Percentiles rank a stretch among this genome's conserved stretches.
phyloP scores from a whole-genome alignment of 2,888 invertebrate species.

The Drosophila anomalata region DNA sequence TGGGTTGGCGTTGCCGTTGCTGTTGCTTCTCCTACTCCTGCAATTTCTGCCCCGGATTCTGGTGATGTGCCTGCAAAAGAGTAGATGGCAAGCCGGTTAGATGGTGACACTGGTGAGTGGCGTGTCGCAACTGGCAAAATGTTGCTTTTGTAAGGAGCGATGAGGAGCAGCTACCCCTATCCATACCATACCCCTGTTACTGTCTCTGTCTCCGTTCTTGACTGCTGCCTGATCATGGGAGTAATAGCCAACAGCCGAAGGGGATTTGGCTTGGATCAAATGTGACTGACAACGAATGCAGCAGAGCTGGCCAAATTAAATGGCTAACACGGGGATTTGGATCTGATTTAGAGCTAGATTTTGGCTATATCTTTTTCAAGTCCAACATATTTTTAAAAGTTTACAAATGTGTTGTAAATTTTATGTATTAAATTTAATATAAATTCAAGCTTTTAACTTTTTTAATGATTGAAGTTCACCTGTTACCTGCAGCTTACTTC shows the following conservation, averaged over 20 bases:
- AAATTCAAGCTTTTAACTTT: too few species aligned
- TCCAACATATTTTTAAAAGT: not conserved
- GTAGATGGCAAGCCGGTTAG: slow-evolving; percentile 43
- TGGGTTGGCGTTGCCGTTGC: slow-evolving; percentile 41
- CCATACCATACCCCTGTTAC: slow-evolving; percentile 2
- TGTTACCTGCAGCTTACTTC: too few species aligned
- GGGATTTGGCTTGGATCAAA: slow-evolving; percentile 36
- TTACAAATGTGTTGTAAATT: not conserved
- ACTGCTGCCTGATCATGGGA: slow-evolving; percentile 20
- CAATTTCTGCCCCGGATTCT: slow-evolving; percentile 28
- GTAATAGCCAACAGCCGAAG: slow-evolving; percentile 39
- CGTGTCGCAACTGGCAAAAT: slow-evolving; percentile 72
- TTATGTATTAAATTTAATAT: too few species aligned
- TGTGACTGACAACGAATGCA: slow-evolving; percentile 24
- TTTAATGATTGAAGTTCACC: too few species aligned
- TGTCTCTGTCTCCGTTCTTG: slow-evolving; percentile 1
- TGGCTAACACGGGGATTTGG: slow-evolving; percentile 11
- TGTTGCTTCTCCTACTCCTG: slow-evolving; percentile 27
- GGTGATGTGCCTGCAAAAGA: slow-evolving; percentile 61
- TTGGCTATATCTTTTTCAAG: slow-evolving; percentile 1
- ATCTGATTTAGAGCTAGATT: slow-evolving; percentile 9
- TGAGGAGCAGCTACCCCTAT: not conserved
- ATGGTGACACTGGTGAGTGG: slow-evolving; percentile 58
- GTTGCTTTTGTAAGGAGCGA: slow-evolving; percentile 63
- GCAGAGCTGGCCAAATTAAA: not conserved